Evolutionary conservation across 2,113 vertebrate species (phyloP).

Genomic region (Aleadryas rufinucha): DNA sequence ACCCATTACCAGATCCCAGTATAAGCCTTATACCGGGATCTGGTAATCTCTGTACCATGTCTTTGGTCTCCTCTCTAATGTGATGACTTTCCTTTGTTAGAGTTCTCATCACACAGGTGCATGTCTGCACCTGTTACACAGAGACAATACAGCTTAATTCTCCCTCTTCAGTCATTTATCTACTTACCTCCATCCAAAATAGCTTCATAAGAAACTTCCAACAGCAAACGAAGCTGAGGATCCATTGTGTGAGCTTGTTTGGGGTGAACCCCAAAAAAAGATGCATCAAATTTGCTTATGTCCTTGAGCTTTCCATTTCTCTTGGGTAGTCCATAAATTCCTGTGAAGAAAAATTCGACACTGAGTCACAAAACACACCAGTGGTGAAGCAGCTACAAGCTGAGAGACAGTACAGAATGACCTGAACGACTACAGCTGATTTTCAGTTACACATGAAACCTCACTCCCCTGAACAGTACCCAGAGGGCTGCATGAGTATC

Average conservation of each 20-base stretch:
- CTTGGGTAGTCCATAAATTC: slow-evolving; percentile 88
- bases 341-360: slow-evolving; percentile 60
- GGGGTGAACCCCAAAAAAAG: slow-evolving; percentile 90
- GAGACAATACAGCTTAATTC: background rate
- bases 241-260: slow-evolving; percentile 98
- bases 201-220: slow-evolving; percentile 92
- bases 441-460: background rate
- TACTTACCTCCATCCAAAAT: slow-evolving; percentile 89
- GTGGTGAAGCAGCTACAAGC: background rate
- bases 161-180: background rate
- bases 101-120: background rate
- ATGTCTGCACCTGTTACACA: background rate
- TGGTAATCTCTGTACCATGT: background rate
- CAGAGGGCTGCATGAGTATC: background rate
- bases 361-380: background rate
- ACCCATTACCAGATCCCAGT: too few relatives aligned
- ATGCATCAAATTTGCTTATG: slow-evolving; percentile 89
- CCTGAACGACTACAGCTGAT: background rate
- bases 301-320: slow-evolving; percentile 95
- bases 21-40: background rate
- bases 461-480: background rate
- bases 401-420: background rate
- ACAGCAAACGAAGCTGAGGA: slow-evolving; percentile 89
- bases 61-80: background rate
- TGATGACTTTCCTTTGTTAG: background rate